Base-by-base conservation (phyloP, 2,113 vertebrate species). In the Colossoma macropomum region DNA sequence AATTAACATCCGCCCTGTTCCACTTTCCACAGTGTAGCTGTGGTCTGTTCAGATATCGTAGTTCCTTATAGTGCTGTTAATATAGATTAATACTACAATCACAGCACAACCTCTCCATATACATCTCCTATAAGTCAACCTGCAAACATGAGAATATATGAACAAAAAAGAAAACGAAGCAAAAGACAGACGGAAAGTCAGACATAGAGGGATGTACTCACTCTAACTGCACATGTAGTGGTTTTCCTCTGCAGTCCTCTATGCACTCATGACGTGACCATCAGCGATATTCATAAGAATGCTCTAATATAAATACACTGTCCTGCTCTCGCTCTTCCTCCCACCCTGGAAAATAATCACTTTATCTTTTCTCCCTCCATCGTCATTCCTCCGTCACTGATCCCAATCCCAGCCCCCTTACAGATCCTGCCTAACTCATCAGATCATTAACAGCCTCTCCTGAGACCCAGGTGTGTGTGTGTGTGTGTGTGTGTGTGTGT, bases 351-450 rank as follows among this genome's bases (percentile, higher is more conserved):
- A 25, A 25, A 59, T 23, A 71, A 71, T 60, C 62, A 30, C 72
- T 63, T 21, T 32, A n/a, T 54, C 0, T 34, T 19, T 38, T 81
- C 74, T 79, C 84, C 85, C 62, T 75, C 30, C 81, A 75, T 75
- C 73, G 72, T 60, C 50, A 70, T 54, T 28, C 56, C 16, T 30
- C 41, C 60, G 15, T 73, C 72, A 38, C 9, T 62, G 32, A 63
- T 81, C 70, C 73, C 77, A 50, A 59, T 59, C 56, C 59, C 59
- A 27, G 59, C 27, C 72, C 83, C 27, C 70, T 63, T 62, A 48
- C 50, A 72, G 28, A 73, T 80, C 30, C 41, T 19, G 28, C 34
- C 59, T 80, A 45, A 23, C 32, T 72, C 79, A 73, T 50, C 68
- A 80, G 54, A 73, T 62, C 54, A 72, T 45, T 56, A 60, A 41